Evolutionary conservation across 2,888 invertebrate species (phyloP).

Genomic region (Xanthia togata): DNA sequence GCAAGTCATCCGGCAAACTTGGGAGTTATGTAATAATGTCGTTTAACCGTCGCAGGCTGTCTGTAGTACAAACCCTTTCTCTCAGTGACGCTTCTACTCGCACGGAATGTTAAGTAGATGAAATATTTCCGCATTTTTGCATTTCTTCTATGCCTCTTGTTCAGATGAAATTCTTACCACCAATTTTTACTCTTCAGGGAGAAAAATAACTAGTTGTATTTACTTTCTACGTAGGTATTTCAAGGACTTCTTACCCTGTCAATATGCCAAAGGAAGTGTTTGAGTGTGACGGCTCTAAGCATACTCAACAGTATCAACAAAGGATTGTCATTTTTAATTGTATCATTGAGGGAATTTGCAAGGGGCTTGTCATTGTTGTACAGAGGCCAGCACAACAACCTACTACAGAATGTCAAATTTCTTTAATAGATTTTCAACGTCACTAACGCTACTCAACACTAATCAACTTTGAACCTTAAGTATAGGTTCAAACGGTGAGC

Average conservation of each 20-base stretch:
- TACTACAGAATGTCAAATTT: too few species aligned
- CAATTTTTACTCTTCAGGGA: constrained; percentile 1
- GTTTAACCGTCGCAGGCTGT: constrained; percentile 30
- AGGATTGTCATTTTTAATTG: constrained; percentile 38
- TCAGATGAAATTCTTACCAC: constrained; percentile 38
- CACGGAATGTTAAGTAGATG: constrained; percentile 54
- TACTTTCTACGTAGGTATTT: too few species aligned
- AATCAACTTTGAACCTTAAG: too few species aligned
- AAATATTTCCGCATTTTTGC: constrained; percentile 46
- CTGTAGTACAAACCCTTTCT: constrained; percentile 38
- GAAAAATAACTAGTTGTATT: too few species aligned
- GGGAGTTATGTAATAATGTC: constrained; percentile 51
- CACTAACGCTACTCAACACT: too few species aligned
- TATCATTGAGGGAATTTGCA: constrained; percentile 10
- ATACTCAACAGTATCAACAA: constrained; percentile 26
- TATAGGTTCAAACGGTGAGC: too few species aligned
- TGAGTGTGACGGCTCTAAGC: constrained; percentile 10
- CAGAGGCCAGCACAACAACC: too few species aligned
- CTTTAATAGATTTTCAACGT: too few species aligned
- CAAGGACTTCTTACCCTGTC: constrained; percentile 14
- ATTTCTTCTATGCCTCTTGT: constrained; percentile 14
- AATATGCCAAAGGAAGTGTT: constrained; percentile 30
- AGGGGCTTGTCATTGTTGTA: not conserved
- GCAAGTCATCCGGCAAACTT: constrained; percentile 51
- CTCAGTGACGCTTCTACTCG: constrained; percentile 26